Percentiles rank a stretch among this genome's conserved stretches.
These are phyloP conservation scores for Oryzias woworae DNA, from an alignment of 2,113 vertebrate genomes.

Conservation along the genomic window DNA sequence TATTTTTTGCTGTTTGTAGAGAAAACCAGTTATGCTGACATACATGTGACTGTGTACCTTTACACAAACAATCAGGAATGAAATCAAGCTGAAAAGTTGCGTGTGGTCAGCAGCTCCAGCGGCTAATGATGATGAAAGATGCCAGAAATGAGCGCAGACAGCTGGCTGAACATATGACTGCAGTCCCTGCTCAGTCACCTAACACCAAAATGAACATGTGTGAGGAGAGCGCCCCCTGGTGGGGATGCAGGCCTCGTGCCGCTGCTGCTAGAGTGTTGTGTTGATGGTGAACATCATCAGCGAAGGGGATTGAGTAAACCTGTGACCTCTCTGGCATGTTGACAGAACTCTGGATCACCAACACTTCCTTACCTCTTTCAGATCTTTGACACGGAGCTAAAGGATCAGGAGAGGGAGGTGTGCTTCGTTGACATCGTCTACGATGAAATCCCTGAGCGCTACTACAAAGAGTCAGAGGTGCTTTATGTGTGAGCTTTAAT, in stretches of 20 bases:
- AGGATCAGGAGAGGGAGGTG: constrained; percentile 93
- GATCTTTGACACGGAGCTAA: constrained; percentile 94
- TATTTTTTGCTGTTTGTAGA: too few relatives aligned
- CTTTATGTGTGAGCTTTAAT: constrained; percentile 9
- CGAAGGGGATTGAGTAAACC: background rate
- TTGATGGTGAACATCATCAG: background rate
- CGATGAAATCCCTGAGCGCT: constrained; percentile 96
- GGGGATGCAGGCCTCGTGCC: constrained; percentile 14
- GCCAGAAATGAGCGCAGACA: background rate
- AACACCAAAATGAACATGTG: constrained; percentile 5
- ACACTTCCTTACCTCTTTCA: constrained; percentile 51
- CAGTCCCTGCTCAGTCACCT: constrained; percentile 1
- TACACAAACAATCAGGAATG: too few relatives aligned
- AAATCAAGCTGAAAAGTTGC: too few relatives aligned
- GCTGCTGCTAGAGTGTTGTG: background rate
- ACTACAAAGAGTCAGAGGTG: constrained; percentile 98
- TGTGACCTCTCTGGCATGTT: background rate
- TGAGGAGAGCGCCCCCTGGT: constrained; percentile 32
- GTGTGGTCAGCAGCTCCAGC: too few relatives aligned
- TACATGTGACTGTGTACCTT: too few relatives aligned
- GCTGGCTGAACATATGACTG: constrained; percentile 15
- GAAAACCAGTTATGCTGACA: too few relatives aligned
- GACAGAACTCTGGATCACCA: background rate
- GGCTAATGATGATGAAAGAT: background rate
- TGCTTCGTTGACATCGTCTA: constrained; percentile 96